Evolutionary conservation across 2,797 vertebrate species (phyloP).

Genomic region (Argentina silus): DNA sequence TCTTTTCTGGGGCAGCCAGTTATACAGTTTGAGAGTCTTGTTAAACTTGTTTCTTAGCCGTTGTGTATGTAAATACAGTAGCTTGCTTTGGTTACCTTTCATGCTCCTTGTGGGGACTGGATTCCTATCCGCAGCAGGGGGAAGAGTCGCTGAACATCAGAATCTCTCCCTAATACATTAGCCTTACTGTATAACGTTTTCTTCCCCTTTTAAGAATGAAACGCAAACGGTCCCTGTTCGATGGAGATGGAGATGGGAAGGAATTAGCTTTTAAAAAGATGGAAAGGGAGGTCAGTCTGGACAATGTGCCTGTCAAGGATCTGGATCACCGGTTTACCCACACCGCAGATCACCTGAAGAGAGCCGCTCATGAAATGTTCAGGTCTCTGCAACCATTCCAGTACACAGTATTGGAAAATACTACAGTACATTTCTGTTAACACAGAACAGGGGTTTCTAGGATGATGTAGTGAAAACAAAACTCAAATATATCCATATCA

Average conservation of each 20-base stretch:
- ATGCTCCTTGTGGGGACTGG: background rate
- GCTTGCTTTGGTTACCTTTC: background rate
- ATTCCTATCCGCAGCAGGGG: background rate
- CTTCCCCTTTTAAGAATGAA: conserved; percentile 38
- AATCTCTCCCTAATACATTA: background rate
- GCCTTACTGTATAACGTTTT: background rate
- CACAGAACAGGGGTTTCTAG: no score
- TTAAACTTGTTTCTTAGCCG: background rate
- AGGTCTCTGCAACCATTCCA: no score
- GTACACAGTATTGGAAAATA: no score
- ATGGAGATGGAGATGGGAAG: background rate
- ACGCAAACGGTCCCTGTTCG: conserved; percentile 25
- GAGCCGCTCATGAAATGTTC: no score
- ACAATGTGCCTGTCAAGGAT: conserved; percentile 15
- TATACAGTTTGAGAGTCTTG: background rate
- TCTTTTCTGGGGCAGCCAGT: no score
- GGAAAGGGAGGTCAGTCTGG: no score
- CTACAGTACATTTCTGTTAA: no score
- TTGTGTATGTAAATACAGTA: background rate
- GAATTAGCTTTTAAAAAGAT: no score
- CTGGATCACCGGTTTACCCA: background rate
- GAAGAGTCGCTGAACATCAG: background rate
- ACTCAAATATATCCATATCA: no score
- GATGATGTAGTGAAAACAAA: background rate
- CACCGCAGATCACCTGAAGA: background rate